These are phyloP conservation scores for Calliphora vomitoria DNA, from an alignment of 2,888 invertebrate genomes.

Conservation along the genomic window DNA sequence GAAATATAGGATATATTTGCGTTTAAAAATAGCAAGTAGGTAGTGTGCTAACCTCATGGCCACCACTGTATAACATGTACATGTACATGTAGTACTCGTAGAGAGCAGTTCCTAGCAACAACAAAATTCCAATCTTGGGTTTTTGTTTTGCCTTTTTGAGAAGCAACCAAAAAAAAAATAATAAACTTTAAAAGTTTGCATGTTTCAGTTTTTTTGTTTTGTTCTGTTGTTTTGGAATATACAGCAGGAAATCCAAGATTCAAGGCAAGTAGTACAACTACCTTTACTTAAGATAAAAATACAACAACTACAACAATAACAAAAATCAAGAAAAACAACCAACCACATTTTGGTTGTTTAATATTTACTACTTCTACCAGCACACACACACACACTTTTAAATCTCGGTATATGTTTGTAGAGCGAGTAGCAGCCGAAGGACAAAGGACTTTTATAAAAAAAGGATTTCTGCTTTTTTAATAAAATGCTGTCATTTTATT, in stretches of 20 bases:
- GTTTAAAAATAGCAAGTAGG: too few species aligned
- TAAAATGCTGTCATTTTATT: constrained; percentile 69
- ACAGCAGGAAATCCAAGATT: constrained; percentile 68
- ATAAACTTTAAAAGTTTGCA: constrained; percentile 75
- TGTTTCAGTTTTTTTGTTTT: constrained; percentile 66
- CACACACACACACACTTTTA: constrained; percentile 9
- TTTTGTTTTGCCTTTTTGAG: constrained; percentile 24
- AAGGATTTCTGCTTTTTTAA: constrained; percentile 55
- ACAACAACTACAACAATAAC: constrained; percentile 13
- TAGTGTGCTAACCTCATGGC: too few species aligned
- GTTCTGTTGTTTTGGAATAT: constrained; percentile 20
- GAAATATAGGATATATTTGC: too few species aligned
- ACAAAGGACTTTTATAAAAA: constrained; percentile 60
- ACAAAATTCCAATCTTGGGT: constrained; percentile 46
- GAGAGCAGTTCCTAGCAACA: constrained; percentile 36
- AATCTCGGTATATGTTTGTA: constrained; percentile 4
- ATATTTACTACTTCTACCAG: constrained; percentile 30
- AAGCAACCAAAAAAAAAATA: background rate
- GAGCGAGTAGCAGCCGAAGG: constrained; percentile 26
- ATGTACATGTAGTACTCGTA: constrained; percentile 7
- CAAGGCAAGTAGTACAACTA: constrained; percentile 67
- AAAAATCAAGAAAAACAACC: constrained; percentile 41
- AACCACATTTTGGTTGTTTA: constrained; percentile 60
- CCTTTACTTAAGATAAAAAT: constrained; percentile 56
- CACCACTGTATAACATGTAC: too few species aligned